Percentiles rank a stretch among this genome's conserved stretches.
Conservation (phyloP, 2,113 vertebrate species). For the Condylura cristata region DNA sequence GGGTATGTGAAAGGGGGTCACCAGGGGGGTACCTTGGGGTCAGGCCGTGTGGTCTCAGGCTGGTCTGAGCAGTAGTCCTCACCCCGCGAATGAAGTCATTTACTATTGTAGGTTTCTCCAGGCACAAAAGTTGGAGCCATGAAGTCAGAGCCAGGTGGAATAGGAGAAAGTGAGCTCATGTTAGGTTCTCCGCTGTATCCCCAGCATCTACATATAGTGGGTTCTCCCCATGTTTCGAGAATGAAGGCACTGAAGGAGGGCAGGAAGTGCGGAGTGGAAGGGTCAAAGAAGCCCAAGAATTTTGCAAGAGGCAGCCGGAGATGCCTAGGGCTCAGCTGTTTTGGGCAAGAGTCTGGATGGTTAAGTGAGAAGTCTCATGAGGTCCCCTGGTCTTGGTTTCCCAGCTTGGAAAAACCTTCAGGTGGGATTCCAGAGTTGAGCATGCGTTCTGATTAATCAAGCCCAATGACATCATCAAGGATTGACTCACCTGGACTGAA, state of each 20-base stretch:
- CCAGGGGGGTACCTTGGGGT: not conserved
- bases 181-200: not conserved
- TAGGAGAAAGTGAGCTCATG: not conserved
- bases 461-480: conserved; percentile 5
- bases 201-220: not conserved
- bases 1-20: not conserved
- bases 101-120: not conserved
- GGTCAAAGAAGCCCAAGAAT: not conserved
- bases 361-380: not conserved
- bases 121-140: not conserved
- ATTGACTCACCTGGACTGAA: conserved; percentile 37
- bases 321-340: not conserved
- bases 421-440: conserved; percentile 3
- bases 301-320: conserved; percentile 6
- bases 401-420: conserved; percentile 48
- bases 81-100: not conserved
- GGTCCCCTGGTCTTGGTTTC: not conserved
- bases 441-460: not conserved
- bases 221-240: not conserved
- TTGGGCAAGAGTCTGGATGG: not conserved
- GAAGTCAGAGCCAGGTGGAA: not conserved
- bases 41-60: not conserved
- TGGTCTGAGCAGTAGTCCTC: not conserved
- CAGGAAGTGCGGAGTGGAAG: not conserved
- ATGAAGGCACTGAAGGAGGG: not conserved